Conservation (phyloP, 1,140 invertebrate species). For the Dysdera silvatica region DNA sequence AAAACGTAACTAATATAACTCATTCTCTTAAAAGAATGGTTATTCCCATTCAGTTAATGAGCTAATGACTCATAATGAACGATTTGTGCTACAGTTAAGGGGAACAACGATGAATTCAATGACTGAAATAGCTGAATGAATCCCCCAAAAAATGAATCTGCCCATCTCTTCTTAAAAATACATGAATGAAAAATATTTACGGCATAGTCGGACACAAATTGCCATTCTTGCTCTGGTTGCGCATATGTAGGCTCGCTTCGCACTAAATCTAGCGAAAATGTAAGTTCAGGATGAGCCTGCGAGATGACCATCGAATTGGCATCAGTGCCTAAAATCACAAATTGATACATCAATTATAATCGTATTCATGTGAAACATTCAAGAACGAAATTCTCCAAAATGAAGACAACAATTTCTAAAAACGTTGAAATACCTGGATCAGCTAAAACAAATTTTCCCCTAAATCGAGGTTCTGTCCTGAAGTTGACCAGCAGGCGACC, state of each 20-base stretch:
- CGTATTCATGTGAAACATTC: not conserved
- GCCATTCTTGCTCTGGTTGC: constrained; percentile 43
- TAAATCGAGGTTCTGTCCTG: constrained; percentile 42
- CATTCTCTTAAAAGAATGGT: too few relatives aligned
- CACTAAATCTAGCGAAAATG: constrained; percentile 40
- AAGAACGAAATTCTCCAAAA: not conserved
- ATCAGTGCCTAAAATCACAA: constrained; percentile 32
- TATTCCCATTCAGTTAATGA: too few relatives aligned
- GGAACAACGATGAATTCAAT: too few relatives aligned
- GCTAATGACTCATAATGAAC: too few relatives aligned
- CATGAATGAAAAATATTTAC: too few relatives aligned
- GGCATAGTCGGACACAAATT: constrained; percentile 43
- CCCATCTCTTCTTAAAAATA: too few relatives aligned
- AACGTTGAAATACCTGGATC: constrained; percentile 36
- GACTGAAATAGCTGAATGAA: too few relatives aligned
- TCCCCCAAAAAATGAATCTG: too few relatives aligned
- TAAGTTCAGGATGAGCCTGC: constrained; percentile 38
- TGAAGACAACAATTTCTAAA: not conserved
- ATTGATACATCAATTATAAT: too few relatives aligned
- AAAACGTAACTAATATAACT: too few relatives aligned
- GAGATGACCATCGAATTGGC: constrained; percentile 39
- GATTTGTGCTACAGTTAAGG: too few relatives aligned
- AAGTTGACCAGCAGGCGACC: constrained; percentile 42
- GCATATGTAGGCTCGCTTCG: constrained; percentile 40
- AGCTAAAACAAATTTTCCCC: constrained; percentile 41